Percentiles rank a stretch among this genome's conserved stretches.
These are phyloP conservation scores for Agapostemon virescens DNA, from an alignment of 2,888 invertebrate genomes.

Conservation along the genomic window DNA sequence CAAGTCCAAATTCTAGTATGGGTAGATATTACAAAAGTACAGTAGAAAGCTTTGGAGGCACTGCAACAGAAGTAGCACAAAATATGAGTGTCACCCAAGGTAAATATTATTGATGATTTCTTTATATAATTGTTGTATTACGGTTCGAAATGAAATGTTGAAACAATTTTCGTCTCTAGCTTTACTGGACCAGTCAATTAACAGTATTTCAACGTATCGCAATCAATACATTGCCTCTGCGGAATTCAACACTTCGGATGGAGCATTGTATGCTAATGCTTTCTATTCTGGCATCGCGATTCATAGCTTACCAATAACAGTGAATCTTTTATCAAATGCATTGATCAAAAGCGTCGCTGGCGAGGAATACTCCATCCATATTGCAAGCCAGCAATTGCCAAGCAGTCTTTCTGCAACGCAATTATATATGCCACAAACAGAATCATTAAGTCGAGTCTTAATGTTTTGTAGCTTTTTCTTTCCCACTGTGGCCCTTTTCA, in stretches of 20 bases:
- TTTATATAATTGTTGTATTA: constrained; percentile 2
- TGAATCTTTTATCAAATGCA: constrained; percentile 82
- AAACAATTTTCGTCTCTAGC: constrained; percentile 71
- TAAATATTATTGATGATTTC: constrained; percentile 8
- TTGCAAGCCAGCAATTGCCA: constrained; percentile 72
- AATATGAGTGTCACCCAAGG: constrained; percentile 58
- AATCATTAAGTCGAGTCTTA: constrained; percentile 60
- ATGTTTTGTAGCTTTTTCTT: constrained; percentile 69
- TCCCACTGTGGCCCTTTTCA: constrained; percentile 80
- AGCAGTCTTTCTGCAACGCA: constrained; percentile 42
- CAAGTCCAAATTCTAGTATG: constrained; percentile 55
- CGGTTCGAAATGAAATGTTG: not conserved
- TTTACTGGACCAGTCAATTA: constrained; percentile 76
- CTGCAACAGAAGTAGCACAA: constrained; percentile 53
- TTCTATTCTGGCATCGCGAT: constrained; percentile 82
- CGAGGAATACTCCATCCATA: constrained; percentile 69
- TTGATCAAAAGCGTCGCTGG: constrained; percentile 72
- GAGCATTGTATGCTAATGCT: constrained; percentile 75
- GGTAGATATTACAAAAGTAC: constrained; percentile 63
- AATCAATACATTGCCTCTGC: constrained; percentile 81
- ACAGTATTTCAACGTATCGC: constrained; percentile 80
- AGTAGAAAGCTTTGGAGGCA: constrained; percentile 65
- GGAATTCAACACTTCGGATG: constrained; percentile 78
- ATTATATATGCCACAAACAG: constrained; percentile 36
- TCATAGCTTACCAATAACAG: constrained; percentile 82